Percentiles rank a stretch among this genome's conserved stretches.
Evolutionary conservation across 1,140 invertebrate species (phyloP).

Genomic region (Drosophila neocordata): DNA sequence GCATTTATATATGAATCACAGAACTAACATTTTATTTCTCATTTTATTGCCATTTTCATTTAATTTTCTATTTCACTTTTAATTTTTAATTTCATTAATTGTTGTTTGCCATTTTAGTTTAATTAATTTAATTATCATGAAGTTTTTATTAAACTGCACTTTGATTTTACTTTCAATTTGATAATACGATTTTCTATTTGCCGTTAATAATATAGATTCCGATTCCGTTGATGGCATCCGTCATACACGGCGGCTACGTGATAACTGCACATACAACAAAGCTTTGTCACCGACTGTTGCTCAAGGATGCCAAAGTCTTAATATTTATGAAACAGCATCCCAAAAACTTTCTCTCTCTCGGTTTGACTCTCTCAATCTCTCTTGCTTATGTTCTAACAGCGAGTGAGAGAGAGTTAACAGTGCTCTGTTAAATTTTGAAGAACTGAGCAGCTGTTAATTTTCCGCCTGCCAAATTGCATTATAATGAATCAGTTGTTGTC

Average conservation of each 20-base stretch:
- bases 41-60: not conserved
- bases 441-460: not conserved
- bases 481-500: constrained; percentile 57
- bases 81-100: not conserved
- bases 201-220: not conserved
- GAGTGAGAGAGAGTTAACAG: constrained; percentile 33
- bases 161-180: constrained; percentile 12
- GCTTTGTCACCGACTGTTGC: constrained; percentile 60
- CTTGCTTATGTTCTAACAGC: no score
- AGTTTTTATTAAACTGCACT: not conserved
- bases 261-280: constrained; percentile 36
- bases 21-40: not conserved
- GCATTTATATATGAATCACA: not conserved
- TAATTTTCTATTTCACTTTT: not conserved
- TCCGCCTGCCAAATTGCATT: constrained; percentile 60
- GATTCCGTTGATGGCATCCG: constrained; percentile 12
- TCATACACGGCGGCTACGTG: constrained; percentile 65
- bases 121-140: not conserved
- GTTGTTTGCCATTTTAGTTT: not conserved
- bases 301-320: constrained; percentile 52
- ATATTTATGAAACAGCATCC: constrained; percentile 57
- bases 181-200: constrained; percentile 17
- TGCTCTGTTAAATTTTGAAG: constrained; percentile 44
- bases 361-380: constrained; percentile 12
- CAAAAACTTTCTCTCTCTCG: constrained; percentile 49